phyloP scores from a whole-genome alignment of 2,113 vertebrate genomes.

The Columba livia region DNA sequence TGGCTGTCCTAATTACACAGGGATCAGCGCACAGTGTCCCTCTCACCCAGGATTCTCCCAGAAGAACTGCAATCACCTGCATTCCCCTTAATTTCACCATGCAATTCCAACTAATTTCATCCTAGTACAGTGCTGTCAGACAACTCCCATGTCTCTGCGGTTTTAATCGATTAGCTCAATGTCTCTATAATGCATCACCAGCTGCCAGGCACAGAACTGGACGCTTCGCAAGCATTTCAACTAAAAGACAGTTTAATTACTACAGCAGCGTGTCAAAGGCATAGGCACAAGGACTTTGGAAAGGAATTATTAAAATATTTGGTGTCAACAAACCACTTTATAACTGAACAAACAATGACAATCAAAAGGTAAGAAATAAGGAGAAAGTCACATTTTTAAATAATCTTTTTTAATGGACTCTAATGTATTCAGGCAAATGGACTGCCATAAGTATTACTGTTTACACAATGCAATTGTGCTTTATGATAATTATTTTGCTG shows the following conservation, averaged over 20 bases:
- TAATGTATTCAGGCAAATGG: slow-evolving; percentile 69
- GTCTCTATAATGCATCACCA: slow-evolving; percentile 94
- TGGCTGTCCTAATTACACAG: slow-evolving; percentile 88
- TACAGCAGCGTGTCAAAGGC: slow-evolving; percentile 84
- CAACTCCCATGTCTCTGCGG: slow-evolving; percentile 91
- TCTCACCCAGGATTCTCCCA: slow-evolving; percentile 85
- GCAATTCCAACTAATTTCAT: slow-evolving; percentile 95
- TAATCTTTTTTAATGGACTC: slow-evolving; percentile 55
- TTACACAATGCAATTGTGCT: slow-evolving; percentile 40
- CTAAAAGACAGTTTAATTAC: slow-evolving; percentile 92
- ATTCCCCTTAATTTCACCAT: slow-evolving; percentile 85
- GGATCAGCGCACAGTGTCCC: slow-evolving; percentile 83
- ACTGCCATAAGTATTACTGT: slow-evolving; percentile 5
- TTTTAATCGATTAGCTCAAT: slow-evolving; percentile 97
- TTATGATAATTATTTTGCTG: slow-evolving; percentile 27
- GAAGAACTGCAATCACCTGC: slow-evolving; percentile 87
- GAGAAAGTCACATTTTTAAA: slow-evolving; percentile 66
- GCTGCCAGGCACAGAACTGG: slow-evolving; percentile 87
- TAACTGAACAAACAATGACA: slow-evolving; percentile 73
- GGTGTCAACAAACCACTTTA: slow-evolving; percentile 78
- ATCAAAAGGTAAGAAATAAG: slow-evolving; percentile 71
- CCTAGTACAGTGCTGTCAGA: slow-evolving; percentile 92
- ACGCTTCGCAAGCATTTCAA: slow-evolving; percentile 82
- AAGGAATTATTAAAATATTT: slow-evolving; percentile 81
- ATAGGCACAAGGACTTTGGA: slow-evolving; percentile 77